Conservation (phyloP, 1,140 invertebrate species). For the Episyrphus balteatus region DNA sequence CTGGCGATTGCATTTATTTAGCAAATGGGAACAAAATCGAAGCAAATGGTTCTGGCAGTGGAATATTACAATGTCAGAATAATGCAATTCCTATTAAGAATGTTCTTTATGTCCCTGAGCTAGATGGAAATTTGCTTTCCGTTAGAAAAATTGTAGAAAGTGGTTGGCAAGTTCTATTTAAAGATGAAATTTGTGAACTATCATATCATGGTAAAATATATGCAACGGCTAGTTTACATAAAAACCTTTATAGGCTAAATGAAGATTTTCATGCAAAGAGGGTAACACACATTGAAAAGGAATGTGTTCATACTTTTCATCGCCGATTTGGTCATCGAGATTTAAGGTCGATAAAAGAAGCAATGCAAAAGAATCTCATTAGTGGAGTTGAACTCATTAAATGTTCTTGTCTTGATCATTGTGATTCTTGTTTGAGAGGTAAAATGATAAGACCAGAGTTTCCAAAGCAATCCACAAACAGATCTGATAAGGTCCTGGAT, state of each 20-base stretch:
- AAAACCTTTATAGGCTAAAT: slow-evolving; percentile 1
- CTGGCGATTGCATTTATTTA: neutral
- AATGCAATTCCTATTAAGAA: neutral
- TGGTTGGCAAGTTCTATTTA: neutral
- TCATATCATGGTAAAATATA: too few relatives aligned
- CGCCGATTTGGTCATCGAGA: slow-evolving; percentile 1
- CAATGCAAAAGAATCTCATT: neutral
- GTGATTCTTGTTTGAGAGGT: slow-evolving; percentile 1
- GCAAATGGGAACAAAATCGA: neutral
- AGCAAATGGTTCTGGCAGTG: neutral
- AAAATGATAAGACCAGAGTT: neutral
- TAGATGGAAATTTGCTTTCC: slow-evolving; percentile 1
- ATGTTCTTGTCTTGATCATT: neutral
- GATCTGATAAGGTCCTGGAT: slow-evolving; percentile 6
- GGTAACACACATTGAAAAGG: neutral
- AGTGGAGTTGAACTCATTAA: neutral
- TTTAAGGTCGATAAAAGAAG: neutral
- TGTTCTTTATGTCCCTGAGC: slow-evolving; percentile 2
- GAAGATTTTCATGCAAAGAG: neutral
- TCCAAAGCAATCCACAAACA: too few relatives aligned
- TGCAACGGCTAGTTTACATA: neutral
- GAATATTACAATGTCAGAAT: neutral
- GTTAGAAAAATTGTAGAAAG: neutral
- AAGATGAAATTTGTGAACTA: neutral
- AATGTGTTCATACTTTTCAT: slow-evolving; percentile 1